Base-by-base conservation (phyloP, 37 sponge, comb jelly and placozoan species). In the Aphrocallistes beatrix region DNA sequence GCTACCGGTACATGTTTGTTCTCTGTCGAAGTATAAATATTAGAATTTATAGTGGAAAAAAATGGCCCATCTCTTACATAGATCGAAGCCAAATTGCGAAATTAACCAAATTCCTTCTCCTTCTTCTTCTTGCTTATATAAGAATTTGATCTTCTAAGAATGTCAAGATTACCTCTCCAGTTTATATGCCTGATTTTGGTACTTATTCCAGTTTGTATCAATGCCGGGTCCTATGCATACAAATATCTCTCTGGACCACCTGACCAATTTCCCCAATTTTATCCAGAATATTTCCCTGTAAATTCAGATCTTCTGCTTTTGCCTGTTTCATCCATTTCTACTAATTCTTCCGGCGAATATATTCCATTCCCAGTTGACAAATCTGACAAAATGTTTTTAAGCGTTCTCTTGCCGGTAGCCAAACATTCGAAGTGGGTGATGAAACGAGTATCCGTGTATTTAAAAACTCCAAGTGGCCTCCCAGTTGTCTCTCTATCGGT, bases 311-410 rank as follows among this genome's bases (percentile, higher is more conserved):
- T 60, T 3, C n/a, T 60, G 75, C 75, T 60, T 3, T 60, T 60
- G 34, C 75, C 75, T 32, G n/a, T 60, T 25, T 60, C 75, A 28
- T 19, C 75, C 10, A 3, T 60, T 21, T 28, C 75, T 13, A 60
- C 75, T 60, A 60, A 60, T 60, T 60, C 75, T 60, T 60, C 75
- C 10, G n/a, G 75, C n/a, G 75, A 60, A 60, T 60, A 60, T 30
- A 60, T 60, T 3, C 75, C 8, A 21, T 60, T 60, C 34, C 75
- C 75, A 60, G 75, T 60, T 60, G 75, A 60, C 34, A 13, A 28
- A 8, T 60, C 28, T 60, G 21, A 13, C 25, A 60, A 60, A 28
- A 60, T 60, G 75, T 60, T 30, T 6, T 19, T 60, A 30, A 60
- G 75, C n/a, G 75, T 60, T 60, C 21, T 60, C 1, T 6, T 60